A percentile compares a stretch with the other conserved stretches of the same genome.
phyloP scores from a whole-genome alignment of 2,888 invertebrate species.

The Coleophora deauratella region DNA sequence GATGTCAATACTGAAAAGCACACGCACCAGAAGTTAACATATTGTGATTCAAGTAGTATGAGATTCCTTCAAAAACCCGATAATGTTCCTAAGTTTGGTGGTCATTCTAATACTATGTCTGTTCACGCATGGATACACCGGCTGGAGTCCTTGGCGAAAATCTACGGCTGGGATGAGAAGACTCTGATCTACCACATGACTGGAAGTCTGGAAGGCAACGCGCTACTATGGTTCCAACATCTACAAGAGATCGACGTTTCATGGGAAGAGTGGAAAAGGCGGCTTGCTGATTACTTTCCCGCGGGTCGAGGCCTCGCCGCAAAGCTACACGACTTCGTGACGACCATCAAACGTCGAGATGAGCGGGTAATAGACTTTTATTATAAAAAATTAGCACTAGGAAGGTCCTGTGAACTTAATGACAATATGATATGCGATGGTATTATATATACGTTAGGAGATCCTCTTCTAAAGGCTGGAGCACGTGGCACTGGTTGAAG shows the following conservation, averaged over 20 bases:
- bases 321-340: constrained; percentile 3
- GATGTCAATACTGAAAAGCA: no score
- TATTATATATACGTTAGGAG: no score
- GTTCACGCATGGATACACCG: constrained; percentile 7
- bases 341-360: constrained; percentile 1
- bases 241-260: constrained; percentile 6
- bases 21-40: no score
- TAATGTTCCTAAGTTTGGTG: constrained; percentile 8
- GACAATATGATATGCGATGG: constrained; percentile 9
- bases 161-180: constrained; percentile 9
- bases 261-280: constrained; percentile 9
- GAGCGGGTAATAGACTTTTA: constrained; percentile 6
- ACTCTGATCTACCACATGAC: constrained; percentile 11
- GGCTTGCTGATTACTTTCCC: constrained; percentile 5
- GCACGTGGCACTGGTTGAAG: no score
- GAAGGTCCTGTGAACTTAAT: constrained; percentile 4
- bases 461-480: no score
- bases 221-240: constrained; percentile 7
- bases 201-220: constrained; percentile 5
- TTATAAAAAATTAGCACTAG: constrained; percentile 7
- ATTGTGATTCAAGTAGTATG: no score
- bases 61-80: no score
- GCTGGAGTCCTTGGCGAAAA: constrained; percentile 9
- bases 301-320: constrained; percentile 5
- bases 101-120: constrained; percentile 5